phyloP scores from a whole-genome alignment of 1,140 invertebrate genomes.

The Achroia grisella region DNA sequence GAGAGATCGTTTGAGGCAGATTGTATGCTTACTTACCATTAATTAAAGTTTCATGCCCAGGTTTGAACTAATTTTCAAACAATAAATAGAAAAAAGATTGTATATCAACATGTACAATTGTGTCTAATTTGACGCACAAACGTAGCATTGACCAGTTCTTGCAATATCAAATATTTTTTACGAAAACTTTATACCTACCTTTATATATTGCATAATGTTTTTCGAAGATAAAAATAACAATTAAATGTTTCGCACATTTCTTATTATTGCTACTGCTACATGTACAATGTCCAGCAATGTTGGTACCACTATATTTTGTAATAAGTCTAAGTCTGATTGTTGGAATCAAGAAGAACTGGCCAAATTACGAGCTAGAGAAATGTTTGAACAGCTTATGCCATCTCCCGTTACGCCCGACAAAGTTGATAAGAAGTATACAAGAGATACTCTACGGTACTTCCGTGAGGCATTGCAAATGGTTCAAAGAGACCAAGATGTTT shows the following conservation, averaged over 20 bases:
- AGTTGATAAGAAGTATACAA: constrained; percentile 57
- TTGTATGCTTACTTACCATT: too few relatives aligned
- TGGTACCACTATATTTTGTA: constrained; percentile 60
- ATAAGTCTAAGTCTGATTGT: constrained; percentile 38
- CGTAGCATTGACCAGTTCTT: too few relatives aligned
- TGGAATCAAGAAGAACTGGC: constrained; percentile 67
- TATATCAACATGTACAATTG: too few relatives aligned
- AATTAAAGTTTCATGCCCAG: too few relatives aligned
- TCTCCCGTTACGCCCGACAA: constrained; percentile 39
- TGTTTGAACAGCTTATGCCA: constrained; percentile 61
- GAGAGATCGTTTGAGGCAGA: too few relatives aligned
- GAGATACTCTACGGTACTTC: constrained; percentile 71
- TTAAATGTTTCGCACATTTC: constrained; percentile 33
- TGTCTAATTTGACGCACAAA: too few relatives aligned
- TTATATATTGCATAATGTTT: not conserved
- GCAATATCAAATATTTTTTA: too few relatives aligned
- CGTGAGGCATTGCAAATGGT: constrained; percentile 65
- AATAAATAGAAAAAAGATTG: too few relatives aligned
- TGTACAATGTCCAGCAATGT: constrained; percentile 20
- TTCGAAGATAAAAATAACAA: constrained; percentile 7
- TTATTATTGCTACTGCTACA: too few relatives aligned
- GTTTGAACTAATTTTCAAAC: too few relatives aligned
- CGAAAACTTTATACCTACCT: too few relatives aligned
- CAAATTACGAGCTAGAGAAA: constrained; percentile 57
- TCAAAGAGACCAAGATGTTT: constrained; percentile 48